phyloP scores from a whole-genome alignment of 2,888 invertebrate genomes.

The Entomobrya proxima region DNA sequence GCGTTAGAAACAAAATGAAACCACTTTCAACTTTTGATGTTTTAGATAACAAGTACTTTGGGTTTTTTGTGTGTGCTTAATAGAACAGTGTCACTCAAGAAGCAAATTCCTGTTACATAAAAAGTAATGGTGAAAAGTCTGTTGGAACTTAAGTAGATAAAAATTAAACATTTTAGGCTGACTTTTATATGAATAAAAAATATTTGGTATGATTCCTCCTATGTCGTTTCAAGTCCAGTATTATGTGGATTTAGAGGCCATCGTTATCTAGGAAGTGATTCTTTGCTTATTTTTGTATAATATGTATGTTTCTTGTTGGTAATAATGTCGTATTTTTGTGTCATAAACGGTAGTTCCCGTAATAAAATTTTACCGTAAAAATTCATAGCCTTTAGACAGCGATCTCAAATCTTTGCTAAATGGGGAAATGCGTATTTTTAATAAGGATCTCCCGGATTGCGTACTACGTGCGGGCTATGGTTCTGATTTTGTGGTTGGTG shows the following conservation, averaged over 20 bases:
- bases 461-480: not conserved
- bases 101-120: no score
- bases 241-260: slow-evolving; percentile 54
- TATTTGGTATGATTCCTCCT: not conserved
- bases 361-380: slow-evolving; percentile 31
- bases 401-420: no score
- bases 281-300: slow-evolving; percentile 4
- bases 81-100: no score
- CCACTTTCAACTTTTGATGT: no score
- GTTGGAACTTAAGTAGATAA: not conserved
- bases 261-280: slow-evolving; percentile 58
- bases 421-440: no score
- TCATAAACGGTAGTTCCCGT: slow-evolving; percentile 39
- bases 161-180: not conserved
- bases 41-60: no score
- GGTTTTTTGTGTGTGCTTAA: no score
- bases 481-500: not conserved
- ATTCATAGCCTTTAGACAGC: no score
- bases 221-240: slow-evolving; percentile 36
- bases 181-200: slow-evolving; percentile 37
- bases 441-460: no score
- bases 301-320: slow-evolving; percentile 17
- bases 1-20: no score
- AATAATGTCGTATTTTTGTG: slow-evolving; percentile 43
- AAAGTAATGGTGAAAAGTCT: no score